Evolutionary conservation across 2,888 invertebrate species (phyloP), one percentile per base, ranked within the genome.

Genomic region (Amaurobius ferox): DNA sequence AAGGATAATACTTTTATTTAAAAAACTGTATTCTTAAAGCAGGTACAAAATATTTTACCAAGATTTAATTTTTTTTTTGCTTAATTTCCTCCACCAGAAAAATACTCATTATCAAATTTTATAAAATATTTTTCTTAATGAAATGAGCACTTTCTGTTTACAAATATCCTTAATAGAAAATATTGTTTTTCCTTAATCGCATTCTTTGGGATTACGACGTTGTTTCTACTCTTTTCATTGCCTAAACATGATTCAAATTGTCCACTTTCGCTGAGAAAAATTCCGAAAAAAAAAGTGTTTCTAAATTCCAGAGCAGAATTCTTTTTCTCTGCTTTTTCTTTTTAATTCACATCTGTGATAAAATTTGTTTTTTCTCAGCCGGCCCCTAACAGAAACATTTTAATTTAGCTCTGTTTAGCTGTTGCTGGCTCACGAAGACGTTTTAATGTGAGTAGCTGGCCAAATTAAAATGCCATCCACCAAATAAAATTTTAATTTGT

Each of bases 401-500:
- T 85, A 85, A 85, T 85, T 85, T 85, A 55, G 77, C 77, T 29
- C 76, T 64, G 48, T 77, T 85, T 77, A 77, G 62, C 29, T 23
- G 39, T 44, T 66, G 48, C 62, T 26, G 61, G 19, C 29, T 28
- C 66, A 39, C 23, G 39, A 32, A 44, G 70, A 76, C 62, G 44
- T 68, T 81, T 68, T 74, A 79, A 80, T 74, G 80, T 39, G 74
- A 23, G 62, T 28, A 61, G 72, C 76, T 66, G 39, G 39, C 71
- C 74, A 85, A 85, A 85, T 85, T 85, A 85, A 85, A 85, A 85
- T 77, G 83, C 83, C 83, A 77, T 85, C 72, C 48, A 48, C 48
- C 83, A 61, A 72, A 85, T 85, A 77, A 85, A 85, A 85, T 66
- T 85, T 85, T 85, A 85, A 85, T 85, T 85, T 77, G 83, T 85